Evolutionary conservation across 2,888 invertebrate species (phyloP), one percentile per base, ranked within the genome.

Genomic region (Stenichneumon culpator): DNA sequence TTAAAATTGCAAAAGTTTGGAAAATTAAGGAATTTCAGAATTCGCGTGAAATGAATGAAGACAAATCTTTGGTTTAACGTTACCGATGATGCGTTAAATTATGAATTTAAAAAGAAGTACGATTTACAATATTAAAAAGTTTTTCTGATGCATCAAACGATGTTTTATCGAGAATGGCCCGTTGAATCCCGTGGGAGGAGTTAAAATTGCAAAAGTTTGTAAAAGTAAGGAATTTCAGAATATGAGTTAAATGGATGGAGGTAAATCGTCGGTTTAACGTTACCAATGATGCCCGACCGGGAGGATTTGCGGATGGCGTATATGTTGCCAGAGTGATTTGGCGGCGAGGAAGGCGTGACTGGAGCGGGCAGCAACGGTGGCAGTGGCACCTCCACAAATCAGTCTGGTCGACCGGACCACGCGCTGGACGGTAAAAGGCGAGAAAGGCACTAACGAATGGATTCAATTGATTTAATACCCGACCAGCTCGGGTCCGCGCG

Each of bases 381-480:
- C 57, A 25, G 57, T 78, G 32, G 78, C 57, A 79, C 78, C 68
- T 65, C 79, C 68, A 87, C 84, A 86, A 86, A 86, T 87, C 86
- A 85, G 84, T 83, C 77, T 63, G 50, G 72, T 79, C 79, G 68
- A 74, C 36, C 69, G 68, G 70, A 79, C 70, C 28, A 65, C 52
- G 54, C 11, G 57, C 65, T 52, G 39, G 79, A 63, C 70, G 52
- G 67, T 82, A 85, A 82, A 86, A 81, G 79, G 74, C 79, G 78
- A 74, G 82, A 81, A 83, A 81, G 83, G 79, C 75, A 81, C 78
- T 85, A 85, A 86, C 82, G 78, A 86, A 86, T 86, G 78, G 85
- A 85, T 86, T 86, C 80, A 85, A 86, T 86, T 83, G 82, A 86
- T 85, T 86, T 85, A 83, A 86, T 85, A 78, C 77, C 47, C 52